A percentile compares a stretch with the other conserved stretches of the same genome.
phyloP scores from a whole-genome alignment of 2,888 invertebrate genomes.

The Prosapia bicincta region DNA sequence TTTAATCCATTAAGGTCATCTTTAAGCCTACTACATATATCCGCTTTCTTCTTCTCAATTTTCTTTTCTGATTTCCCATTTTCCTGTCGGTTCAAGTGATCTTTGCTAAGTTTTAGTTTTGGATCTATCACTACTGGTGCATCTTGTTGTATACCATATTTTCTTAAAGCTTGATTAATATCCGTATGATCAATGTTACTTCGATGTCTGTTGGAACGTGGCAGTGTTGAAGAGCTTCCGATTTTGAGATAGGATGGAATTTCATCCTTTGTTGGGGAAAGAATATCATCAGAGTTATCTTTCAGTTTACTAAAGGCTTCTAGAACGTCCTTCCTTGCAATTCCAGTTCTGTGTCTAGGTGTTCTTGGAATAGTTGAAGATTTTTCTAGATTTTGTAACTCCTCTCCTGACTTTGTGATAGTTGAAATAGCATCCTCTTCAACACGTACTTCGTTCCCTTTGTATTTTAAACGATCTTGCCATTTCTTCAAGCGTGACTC shows the following conservation, averaged over 20 bases:
- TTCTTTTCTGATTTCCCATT: not conserved
- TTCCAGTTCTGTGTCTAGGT: slow-evolving; percentile 60
- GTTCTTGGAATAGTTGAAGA: slow-evolving; percentile 44
- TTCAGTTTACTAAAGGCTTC: slow-evolving; percentile 58
- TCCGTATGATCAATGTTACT: slow-evolving; percentile 50
- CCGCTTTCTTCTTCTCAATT: slow-evolving; percentile 4
- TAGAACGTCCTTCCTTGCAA: slow-evolving; percentile 66
- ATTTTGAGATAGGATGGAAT: slow-evolving; percentile 29
- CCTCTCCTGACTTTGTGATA: slow-evolving; percentile 46
- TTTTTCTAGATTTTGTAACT: slow-evolving; percentile 49
- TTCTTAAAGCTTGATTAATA: slow-evolving; percentile 41
- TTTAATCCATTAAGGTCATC: slow-evolving; percentile 1
- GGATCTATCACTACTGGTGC: not conserved
- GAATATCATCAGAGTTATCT: slow-evolving; percentile 41
- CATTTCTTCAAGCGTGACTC: slow-evolving; percentile 62
- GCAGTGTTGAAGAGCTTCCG: slow-evolving; percentile 44
- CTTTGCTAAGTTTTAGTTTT: not conserved
- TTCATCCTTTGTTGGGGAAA: slow-evolving; percentile 5
- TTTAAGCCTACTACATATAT: slow-evolving; percentile 7
- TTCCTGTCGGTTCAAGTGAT: not conserved
- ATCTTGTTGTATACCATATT: slow-evolving; percentile 27
- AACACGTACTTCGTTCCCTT: slow-evolving; percentile 35
- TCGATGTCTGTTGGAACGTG: slow-evolving; percentile 41
- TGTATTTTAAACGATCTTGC: slow-evolving; percentile 63
- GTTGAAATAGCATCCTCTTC: slow-evolving; percentile 45